Base-by-base conservation (phyloP, 1,140 invertebrate genomes). In the Drosophila mayri region DNA sequence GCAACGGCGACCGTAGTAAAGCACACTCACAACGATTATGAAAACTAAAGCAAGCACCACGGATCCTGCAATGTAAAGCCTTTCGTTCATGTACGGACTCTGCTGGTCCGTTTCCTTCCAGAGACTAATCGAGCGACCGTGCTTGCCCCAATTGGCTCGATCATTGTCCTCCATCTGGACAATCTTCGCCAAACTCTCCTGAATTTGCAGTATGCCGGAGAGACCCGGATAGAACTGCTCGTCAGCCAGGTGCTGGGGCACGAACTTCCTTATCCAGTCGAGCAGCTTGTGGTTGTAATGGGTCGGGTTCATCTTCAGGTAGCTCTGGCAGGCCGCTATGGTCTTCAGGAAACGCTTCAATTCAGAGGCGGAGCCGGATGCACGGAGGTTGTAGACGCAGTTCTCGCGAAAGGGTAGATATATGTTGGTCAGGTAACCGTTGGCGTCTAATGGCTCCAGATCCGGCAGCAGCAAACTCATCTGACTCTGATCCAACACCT, bases 151-250 rank as follows among this genome's bases (percentile, higher is more conserved):
- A 2, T 44, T 0, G 1, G 47, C 38, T 3, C 12, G 10, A 18
- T 1, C 0, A 5, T 54, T 54, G 12, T 7, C 3, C 0, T 22
- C 12, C 30, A 20, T 38, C 9, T 25, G 8, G 16, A 66, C 50
- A 1, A 40, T 6, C 3, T 3, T n/a, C 11, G 40, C 0, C 0
- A 92, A 41, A 14, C 61, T 41, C 44, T 87, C 80, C 6, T 82
- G 71, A 30, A 93, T 68, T 43, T 91, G 75, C 32, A 93, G 32
- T 0, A 92, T 64, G 0, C 84, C 92, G 0, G 76, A 92, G 18
- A 93, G 62, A 0, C 91, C 92, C 3, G 92, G 92, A 81, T 93
- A 93, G 58, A 93, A 90, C 12, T 64, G 18, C 10, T 91, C 86
- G 40, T 93, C 92, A 0, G 50, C 54, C 38, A 92, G 71, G 59